Evolutionary conservation across 2,797 vertebrate genomes (phyloP).

Genomic region (Lateolabrax maculatus): DNA sequence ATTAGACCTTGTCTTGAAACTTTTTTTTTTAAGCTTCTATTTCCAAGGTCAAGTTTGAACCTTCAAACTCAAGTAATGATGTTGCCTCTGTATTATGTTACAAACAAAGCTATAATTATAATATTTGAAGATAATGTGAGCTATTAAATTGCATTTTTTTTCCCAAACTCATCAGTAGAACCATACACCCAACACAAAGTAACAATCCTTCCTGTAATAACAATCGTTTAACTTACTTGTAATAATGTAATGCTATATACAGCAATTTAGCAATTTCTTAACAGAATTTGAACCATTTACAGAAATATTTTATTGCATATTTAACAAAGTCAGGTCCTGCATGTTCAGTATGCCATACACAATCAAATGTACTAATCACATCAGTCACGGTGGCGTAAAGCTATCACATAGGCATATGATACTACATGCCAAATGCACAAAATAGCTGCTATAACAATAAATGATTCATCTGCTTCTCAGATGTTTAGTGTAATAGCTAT

Average conservation of each 20-base stretch:
- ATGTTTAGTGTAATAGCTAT: slow-evolving; percentile 8
- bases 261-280: background rate
- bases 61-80: background rate
- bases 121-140: background rate
- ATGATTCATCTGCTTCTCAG: slow-evolving; percentile 15
- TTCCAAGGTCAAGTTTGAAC: background rate
- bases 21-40: background rate
- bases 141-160: background rate
- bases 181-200: background rate
- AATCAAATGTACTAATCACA: background rate
- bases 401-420: background rate
- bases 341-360: slow-evolving; percentile 11
- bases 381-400: background rate
- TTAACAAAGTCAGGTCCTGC: slow-evolving; percentile 1
- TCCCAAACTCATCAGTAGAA: background rate
- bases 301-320: background rate
- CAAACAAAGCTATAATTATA: background rate
- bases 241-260: background rate
- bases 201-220: background rate
- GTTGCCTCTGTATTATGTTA: background rate
- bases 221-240: background rate
- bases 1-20: background rate
- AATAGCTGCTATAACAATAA: background rate
- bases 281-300: background rate
- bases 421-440: background rate